Evolutionary conservation across 2,797 vertebrate genomes (phyloP).

Genomic region (Echiichthys vipera): DNA sequence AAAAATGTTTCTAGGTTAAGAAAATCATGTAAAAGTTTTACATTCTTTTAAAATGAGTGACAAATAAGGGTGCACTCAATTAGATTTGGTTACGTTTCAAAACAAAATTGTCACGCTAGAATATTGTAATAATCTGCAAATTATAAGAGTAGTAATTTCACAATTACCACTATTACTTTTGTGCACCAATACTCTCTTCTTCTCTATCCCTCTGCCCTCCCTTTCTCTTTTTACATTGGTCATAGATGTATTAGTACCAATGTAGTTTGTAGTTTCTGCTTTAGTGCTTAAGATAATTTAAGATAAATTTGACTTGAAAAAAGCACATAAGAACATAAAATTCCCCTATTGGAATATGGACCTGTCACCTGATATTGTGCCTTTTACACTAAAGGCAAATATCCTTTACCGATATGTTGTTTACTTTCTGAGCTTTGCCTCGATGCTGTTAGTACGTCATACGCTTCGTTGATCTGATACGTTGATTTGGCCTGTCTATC

Average conservation of each 20-base stretch:
- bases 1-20: neutral
- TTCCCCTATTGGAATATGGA: too few relatives aligned
- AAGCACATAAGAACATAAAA: too few relatives aligned
- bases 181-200: too few relatives aligned
- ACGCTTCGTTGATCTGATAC: too few relatives aligned
- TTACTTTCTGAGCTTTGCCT: too few relatives aligned
- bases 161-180: too few relatives aligned
- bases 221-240: neutral
- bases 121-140: neutral
- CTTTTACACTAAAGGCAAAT: too few relatives aligned
- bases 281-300: neutral
- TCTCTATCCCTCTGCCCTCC: neutral
- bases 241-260: neutral
- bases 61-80: neutral
- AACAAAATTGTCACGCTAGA: neutral
- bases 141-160: neutral
- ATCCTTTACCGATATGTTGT: too few relatives aligned
- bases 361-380: too few relatives aligned
- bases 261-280: neutral
- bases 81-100: neutral
- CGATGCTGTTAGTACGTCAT: too few relatives aligned
- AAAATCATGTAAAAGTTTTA: neutral
- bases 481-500: too few relatives aligned
- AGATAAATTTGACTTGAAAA: neutral
- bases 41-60: neutral